Conservation (phyloP, 2,888 invertebrate species). For the Aleiodes leptofemur region DNA sequence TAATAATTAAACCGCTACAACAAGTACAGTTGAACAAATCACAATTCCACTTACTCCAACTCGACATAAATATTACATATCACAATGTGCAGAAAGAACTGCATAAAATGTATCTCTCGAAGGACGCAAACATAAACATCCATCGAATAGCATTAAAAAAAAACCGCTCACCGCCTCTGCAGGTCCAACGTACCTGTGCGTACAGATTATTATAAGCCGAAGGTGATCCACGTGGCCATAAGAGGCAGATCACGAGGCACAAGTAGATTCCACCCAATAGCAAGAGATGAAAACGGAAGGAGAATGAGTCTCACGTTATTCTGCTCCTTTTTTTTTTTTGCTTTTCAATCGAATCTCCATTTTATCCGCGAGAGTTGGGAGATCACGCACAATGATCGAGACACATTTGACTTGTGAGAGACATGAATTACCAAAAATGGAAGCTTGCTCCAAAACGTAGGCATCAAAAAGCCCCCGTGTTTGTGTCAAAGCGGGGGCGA, state of each 20-base stretch:
- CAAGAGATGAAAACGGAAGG: slow-evolving; percentile 32
- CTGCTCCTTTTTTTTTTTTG: too few species aligned
- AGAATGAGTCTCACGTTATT: slow-evolving; percentile 23
- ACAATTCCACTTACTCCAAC: neutral
- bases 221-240: slow-evolving; percentile 37
- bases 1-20: neutral
- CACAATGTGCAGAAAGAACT: neutral
- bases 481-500: slow-evolving; percentile 34
- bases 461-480: slow-evolving; percentile 38
- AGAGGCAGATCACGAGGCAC: slow-evolving; percentile 9
- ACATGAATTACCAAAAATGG: slow-evolving; percentile 54
- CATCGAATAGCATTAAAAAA: too few species aligned
- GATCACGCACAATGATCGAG: slow-evolving; percentile 37
- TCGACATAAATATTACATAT: too few species aligned
- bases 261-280: neutral
- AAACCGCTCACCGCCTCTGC: slow-evolving; percentile 5
- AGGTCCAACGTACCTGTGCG: neutral
- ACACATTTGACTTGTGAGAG: slow-evolving; percentile 38
- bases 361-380: neutral
- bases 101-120: neutral
- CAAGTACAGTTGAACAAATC: neutral
- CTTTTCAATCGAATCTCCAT: too few species aligned
- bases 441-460: slow-evolving; percentile 53
- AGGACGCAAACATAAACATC: slow-evolving; percentile 21
- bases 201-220: neutral